Percentiles rank a stretch among this genome's conserved stretches.
Evolutionary conservation across 2,888 invertebrate species (phyloP).

Genomic region (Leptinotarsa tumamoca): DNA sequence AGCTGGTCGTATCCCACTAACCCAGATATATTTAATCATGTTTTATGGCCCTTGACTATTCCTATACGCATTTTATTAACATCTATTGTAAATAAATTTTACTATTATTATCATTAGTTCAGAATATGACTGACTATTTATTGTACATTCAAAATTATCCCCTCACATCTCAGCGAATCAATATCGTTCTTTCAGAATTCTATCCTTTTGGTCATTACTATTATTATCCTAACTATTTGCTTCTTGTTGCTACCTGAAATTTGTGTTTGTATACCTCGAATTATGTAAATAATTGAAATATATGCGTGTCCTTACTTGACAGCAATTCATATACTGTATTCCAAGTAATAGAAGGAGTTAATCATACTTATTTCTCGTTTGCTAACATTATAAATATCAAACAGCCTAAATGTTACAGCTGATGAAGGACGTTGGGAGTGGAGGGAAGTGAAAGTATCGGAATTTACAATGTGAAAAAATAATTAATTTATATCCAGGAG

Average conservation of each 20-base stretch:
- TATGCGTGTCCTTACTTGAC: not conserved
- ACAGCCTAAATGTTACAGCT: slow-evolving; percentile 13
- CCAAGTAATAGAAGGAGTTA: not conserved
- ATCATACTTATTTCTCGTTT: slow-evolving; percentile 3
- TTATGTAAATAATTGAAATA: not conserved
- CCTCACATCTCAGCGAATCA: too few relatives aligned
- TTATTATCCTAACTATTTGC: not conserved
- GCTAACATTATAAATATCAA: not conserved
- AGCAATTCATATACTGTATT: not conserved
- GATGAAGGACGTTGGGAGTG: slow-evolving; percentile 14
- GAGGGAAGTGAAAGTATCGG: slow-evolving; percentile 16
- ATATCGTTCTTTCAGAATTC: too few relatives aligned
- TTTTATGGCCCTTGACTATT: too few relatives aligned
- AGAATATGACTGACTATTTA: too few relatives aligned
- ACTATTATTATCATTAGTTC: too few relatives aligned
- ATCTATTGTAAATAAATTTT: too few relatives aligned
- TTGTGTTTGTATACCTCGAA: not conserved
- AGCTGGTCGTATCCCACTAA: too few relatives aligned
- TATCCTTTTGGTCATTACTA: not conserved
- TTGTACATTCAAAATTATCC: too few relatives aligned
- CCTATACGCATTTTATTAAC: too few relatives aligned
- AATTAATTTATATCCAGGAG: slow-evolving; percentile 6
- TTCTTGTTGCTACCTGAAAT: not conserved
- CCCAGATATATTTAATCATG: too few relatives aligned
- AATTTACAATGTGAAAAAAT: slow-evolving; percentile 4